Conservation (phyloP, 2,888 invertebrate genomes). For the Drosophila heteroneura region DNA sequence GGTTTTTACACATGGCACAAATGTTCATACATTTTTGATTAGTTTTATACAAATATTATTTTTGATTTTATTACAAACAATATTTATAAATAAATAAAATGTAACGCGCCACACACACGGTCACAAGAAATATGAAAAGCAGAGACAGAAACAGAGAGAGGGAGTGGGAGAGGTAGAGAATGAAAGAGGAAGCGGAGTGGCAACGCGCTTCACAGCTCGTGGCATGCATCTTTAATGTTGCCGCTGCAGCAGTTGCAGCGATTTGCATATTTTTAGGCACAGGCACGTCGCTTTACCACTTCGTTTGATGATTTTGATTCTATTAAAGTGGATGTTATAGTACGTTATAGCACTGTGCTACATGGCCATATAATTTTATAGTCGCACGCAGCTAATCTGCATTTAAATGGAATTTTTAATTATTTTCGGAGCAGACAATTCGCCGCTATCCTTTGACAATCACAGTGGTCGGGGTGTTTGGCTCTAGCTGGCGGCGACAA, state of each 20-base stretch:
- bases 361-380: slow-evolving; percentile 65
- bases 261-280: slow-evolving; percentile 78
- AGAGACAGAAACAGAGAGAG: neutral
- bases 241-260: slow-evolving; percentile 23
- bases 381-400: slow-evolving; percentile 75
- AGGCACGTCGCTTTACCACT: slow-evolving; percentile 3
- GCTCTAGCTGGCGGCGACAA: slow-evolving; percentile 37
- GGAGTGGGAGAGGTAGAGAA: neutral
- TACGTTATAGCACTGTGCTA: slow-evolving; percentile 4
- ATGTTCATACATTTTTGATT: slow-evolving; percentile 63
- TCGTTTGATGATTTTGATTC: slow-evolving; percentile 54
- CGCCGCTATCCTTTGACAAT: slow-evolving; percentile 75
- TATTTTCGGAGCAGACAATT: slow-evolving; percentile 66
- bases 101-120: slow-evolving; percentile 35
- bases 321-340: slow-evolving; percentile 51
- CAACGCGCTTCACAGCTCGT: slow-evolving; percentile 52
- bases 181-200: neutral
- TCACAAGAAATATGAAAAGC: slow-evolving; percentile 13
- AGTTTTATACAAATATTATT: slow-evolving; percentile 60
- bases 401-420: slow-evolving; percentile 82
- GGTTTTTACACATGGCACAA: slow-evolving; percentile 43
- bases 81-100: slow-evolving; percentile 56
- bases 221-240: slow-evolving; percentile 69
- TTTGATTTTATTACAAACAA: slow-evolving; percentile 70
- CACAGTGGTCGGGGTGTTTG: slow-evolving; percentile 54